A percentile compares a stretch with the other conserved stretches of the same genome.
Conservation (phyloP, 2,888 invertebrate genomes). For the Stenurella melanura region DNA sequence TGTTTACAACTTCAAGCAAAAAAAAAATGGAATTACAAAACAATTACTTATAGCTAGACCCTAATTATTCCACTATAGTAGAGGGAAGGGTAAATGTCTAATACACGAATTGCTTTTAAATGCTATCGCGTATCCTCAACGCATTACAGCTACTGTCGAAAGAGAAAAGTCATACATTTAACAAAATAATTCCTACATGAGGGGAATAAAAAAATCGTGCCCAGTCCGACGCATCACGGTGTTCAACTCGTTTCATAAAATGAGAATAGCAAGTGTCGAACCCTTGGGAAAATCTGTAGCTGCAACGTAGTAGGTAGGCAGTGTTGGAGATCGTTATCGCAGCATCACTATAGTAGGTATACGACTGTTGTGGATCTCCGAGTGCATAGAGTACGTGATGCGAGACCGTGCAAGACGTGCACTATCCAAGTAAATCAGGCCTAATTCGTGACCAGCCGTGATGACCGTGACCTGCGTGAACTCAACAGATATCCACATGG, state of each 20-base stretch:
- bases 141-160: background rate
- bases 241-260: background rate
- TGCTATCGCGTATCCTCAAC: no score
- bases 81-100: no score
- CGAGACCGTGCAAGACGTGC: slow-evolving; percentile 60
- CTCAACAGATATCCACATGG: slow-evolving; percentile 14
- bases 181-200: background rate
- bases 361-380: slow-evolving; percentile 47
- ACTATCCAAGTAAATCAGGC: slow-evolving; percentile 61
- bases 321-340: slow-evolving; percentile 43
- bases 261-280: slow-evolving; percentile 9
- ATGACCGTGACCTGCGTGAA: slow-evolving; percentile 59
- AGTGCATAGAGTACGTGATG: slow-evolving; percentile 60
- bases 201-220: background rate
- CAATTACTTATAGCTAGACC: no score
- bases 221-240: background rate
- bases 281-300: slow-evolving; percentile 33
- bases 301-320: slow-evolving; percentile 18
- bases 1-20: no score
- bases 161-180: background rate
- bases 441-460: slow-evolving; percentile 61
- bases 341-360: slow-evolving; percentile 24
- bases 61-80: no score
- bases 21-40: no score
- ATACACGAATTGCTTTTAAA: no score